Evolutionary conservation across 1,140 invertebrate species (phyloP), one percentile per base, ranked within the genome.

Genomic region (Drosophila rufa): DNA sequence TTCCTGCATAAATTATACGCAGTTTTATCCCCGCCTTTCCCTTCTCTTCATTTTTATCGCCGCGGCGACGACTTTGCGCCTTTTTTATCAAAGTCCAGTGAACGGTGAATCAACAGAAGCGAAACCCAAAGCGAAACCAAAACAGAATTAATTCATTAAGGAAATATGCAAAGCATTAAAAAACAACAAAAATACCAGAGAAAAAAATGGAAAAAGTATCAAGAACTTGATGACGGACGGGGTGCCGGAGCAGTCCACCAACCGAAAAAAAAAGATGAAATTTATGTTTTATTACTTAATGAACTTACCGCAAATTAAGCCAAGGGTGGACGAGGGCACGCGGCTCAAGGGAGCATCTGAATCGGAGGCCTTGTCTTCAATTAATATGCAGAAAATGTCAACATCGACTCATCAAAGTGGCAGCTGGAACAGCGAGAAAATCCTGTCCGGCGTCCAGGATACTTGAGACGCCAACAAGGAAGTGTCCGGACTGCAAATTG

Each of bases 231-330:
- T 75, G 67, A 57, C 57, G 68, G 73, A 57, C 45, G 68, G 67
- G 67, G 61, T 45, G 47, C 15, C n/a, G 2, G 33, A 36, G 17
- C 17, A 11, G 30, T 36, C 8, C 19, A 11, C 7, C 15, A 40
- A 22, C 42, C 51, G 71, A 51, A 66, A 66, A 82, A 82, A 81
- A 81, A 81, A 67, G 62, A 79, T 65, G 71, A 91, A 90, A 87
- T 87, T 90, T 90, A 90, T 90, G 85, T 90, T 90, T 90, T 90
- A 90, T 90, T 90, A 90, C 85, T 90, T 90, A 90, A 90, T 90
- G 85, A 90, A 90, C 85, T 90, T 90, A 90, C 85, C 85, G 85
- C 85, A 90, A 90, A 90, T 90, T 90, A 90, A 90, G 82, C 86
- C 82, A 85, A 90, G 84, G 81, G 81, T 62, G 55, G 55, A 58